phyloP scores from a whole-genome alignment of 1,140 invertebrate genomes.

The Papilio machaon region DNA sequence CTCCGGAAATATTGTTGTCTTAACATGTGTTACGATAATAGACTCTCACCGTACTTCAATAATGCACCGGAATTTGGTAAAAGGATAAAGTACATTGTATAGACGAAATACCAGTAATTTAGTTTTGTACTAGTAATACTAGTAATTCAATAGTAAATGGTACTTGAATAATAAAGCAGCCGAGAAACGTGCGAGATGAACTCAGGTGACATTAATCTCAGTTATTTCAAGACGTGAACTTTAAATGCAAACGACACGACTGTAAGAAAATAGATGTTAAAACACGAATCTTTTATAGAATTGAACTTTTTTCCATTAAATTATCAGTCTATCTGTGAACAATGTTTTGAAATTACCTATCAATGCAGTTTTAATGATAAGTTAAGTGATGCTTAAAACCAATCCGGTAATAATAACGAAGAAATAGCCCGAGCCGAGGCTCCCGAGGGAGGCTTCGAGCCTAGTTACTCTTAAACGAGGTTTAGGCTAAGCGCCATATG shows the following conservation, averaged over 20 bases:
- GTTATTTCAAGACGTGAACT: constrained; percentile 61
- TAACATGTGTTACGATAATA: too few species aligned
- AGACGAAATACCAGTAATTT: not conserved
- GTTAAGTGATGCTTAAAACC: not conserved
- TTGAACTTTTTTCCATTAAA: not conserved
- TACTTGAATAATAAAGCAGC: not conserved
- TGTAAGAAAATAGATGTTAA: constrained; percentile 27
- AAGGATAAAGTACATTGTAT: not conserved
- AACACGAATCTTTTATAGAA: not conserved
- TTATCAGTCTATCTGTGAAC: not conserved
- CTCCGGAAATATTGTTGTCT: not conserved
- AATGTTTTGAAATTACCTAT: not conserved
- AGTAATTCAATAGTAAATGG: not conserved
- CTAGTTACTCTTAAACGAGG: too few species aligned
- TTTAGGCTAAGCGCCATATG: too few species aligned
- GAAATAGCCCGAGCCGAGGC: too few species aligned
- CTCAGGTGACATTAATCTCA: constrained; percentile 48
- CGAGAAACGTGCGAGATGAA: constrained; percentile 35
- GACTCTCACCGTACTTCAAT: not conserved
- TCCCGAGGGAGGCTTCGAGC: too few species aligned
- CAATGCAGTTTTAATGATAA: not conserved
- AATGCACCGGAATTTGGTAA: not conserved
- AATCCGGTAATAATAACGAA: too few species aligned
- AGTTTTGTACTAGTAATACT: too few species aligned
- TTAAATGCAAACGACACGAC: constrained; percentile 48